These are phyloP conservation scores for Andrena hattorfiana DNA, from an alignment of 2,888 invertebrate species.

Conservation along the genomic window DNA sequence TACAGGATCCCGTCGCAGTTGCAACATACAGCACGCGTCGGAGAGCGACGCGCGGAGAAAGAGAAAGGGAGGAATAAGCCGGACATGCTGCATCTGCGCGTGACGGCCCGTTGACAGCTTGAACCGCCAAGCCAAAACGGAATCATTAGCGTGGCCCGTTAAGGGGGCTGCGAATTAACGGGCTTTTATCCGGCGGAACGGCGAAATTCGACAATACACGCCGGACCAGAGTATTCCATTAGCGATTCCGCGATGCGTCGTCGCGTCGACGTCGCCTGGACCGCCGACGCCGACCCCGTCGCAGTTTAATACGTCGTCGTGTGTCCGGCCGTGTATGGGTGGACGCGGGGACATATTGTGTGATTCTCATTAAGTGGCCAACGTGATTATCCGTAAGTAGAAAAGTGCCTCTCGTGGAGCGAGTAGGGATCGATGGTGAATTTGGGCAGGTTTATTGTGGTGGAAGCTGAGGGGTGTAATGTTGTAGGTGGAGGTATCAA, in stretches of 20 bases:
- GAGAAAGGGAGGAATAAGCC: constrained; percentile 58
- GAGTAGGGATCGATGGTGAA: too few relatives aligned
- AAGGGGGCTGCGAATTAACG: constrained; percentile 79
- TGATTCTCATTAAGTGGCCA: constrained; percentile 32
- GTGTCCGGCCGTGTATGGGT: constrained; percentile 13
- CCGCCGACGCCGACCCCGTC: constrained; percentile 56
- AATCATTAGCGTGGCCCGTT: constrained; percentile 77
- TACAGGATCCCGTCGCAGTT: constrained; percentile 25
- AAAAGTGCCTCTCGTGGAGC: neutral
- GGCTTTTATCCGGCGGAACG: constrained; percentile 75
- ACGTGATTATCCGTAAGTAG: constrained; percentile 26
- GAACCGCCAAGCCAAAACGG: constrained; percentile 73
- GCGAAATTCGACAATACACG: constrained; percentile 76
- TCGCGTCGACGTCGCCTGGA: constrained; percentile 58
- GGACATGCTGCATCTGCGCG: constrained; percentile 71
- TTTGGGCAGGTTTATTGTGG: too few relatives aligned
- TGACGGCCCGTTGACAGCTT: constrained; percentile 71
- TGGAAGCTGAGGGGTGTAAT: too few relatives aligned
- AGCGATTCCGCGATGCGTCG: constrained; percentile 77
- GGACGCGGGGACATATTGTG: neutral
- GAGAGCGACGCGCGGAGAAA: constrained; percentile 23
- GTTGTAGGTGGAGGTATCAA: too few relatives aligned
- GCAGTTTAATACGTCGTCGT: constrained; percentile 73
- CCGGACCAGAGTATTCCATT: constrained; percentile 82
- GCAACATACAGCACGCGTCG: constrained; percentile 32